These are phyloP conservation scores for Oligia fasciuncula DNA, from an alignment of 2,888 invertebrate species.

Conservation along the genomic window DNA sequence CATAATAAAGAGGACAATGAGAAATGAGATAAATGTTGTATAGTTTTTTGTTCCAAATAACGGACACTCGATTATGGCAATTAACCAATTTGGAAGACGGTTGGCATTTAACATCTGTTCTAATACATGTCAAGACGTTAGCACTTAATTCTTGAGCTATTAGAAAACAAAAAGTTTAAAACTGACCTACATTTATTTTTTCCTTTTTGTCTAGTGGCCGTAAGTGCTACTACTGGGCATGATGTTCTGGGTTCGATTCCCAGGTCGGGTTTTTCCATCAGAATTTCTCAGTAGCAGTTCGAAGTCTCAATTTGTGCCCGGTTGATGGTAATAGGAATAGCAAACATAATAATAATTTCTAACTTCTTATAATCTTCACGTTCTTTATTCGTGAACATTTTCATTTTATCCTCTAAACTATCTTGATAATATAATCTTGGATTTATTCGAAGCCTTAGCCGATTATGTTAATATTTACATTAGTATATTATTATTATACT, in stretches of 20 bases:
- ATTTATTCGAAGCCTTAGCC: too few species aligned
- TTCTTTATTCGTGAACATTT: too few species aligned
- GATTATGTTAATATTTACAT: too few species aligned
- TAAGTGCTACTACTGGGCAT: background rate
- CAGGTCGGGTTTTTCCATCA: background rate
- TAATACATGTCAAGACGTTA: background rate
- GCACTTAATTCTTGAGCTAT: conserved; percentile 6
- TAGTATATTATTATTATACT: too few species aligned
- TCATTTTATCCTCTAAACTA: too few species aligned
- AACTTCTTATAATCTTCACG: too few species aligned
- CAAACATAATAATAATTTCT: too few species aligned
- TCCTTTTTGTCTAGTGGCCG: background rate
- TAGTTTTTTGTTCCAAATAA: conserved; percentile 34
- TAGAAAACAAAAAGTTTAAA: background rate
- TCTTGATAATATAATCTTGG: too few species aligned
- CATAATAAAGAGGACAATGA: conserved; percentile 14
- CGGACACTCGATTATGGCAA: conserved; percentile 37
- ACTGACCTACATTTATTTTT: conserved; percentile 10
- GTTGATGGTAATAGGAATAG: background rate
- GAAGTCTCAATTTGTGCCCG: background rate
- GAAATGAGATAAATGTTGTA: background rate
- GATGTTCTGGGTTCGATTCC: background rate
- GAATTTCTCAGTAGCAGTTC: background rate
- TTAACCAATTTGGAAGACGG: conserved; percentile 47
- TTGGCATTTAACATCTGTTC: conserved; percentile 9